Conservation (phyloP, 1,140 invertebrate species). For the Epicauta chinensis region DNA sequence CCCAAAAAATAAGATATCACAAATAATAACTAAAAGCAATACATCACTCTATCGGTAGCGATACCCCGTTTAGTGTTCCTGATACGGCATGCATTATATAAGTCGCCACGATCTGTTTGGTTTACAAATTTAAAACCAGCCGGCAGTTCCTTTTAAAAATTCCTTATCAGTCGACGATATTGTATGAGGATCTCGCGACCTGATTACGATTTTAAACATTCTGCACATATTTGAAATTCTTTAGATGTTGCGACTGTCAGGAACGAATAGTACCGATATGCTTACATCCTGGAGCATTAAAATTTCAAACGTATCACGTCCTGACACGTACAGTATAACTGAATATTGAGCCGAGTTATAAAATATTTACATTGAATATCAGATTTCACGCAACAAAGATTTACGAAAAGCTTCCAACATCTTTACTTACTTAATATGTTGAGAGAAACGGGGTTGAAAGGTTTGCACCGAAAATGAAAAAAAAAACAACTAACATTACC, state of each 20-base stretch:
- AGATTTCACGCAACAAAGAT: slow-evolving; percentile 8
- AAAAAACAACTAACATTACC: no score
- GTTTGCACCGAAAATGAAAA: no score
- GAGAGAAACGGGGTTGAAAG: no score
- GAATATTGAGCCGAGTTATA: slow-evolving; percentile 14
- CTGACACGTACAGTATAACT: slow-evolving; percentile 10
- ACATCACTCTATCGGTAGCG: slow-evolving; percentile 19
- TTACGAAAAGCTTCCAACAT: not conserved
- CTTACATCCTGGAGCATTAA: slow-evolving; percentile 10
- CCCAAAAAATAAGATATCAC: not conserved
- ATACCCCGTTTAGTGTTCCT: slow-evolving; percentile 16
- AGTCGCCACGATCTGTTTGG: slow-evolving; percentile 23
- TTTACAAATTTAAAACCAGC: slow-evolving; percentile 10
- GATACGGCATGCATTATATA: slow-evolving; percentile 26
- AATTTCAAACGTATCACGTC: slow-evolving; percentile 13
- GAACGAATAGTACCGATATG: slow-evolving; percentile 8
- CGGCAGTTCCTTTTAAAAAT: not conserved
- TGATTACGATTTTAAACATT: slow-evolving; percentile 6
- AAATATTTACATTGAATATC: slow-evolving; percentile 12
- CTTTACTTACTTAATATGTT: no score
- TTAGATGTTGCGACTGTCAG: not conserved
- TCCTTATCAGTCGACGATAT: not conserved
- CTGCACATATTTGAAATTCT: slow-evolving; percentile 3
- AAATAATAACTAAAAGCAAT: slow-evolving; percentile 19
- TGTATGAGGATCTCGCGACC: not conserved